A percentile compares a stretch with the other conserved stretches of the same genome.
Conservation (phyloP, 2,113 vertebrate species). For the Progne subis region DNA sequence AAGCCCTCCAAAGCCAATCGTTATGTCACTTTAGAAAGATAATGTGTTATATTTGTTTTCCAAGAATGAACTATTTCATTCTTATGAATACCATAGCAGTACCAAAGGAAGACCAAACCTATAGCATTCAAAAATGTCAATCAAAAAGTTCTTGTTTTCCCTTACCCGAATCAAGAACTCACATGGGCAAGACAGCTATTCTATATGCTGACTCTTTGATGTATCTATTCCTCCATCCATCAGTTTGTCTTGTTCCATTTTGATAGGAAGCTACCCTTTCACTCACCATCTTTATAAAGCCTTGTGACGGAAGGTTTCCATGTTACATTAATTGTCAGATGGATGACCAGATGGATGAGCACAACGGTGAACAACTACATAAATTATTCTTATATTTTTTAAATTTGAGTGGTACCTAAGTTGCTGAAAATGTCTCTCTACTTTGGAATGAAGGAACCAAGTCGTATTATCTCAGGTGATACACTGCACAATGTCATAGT, state of each 20-base stretch:
- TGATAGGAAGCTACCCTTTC: slow-evolving; percentile 24
- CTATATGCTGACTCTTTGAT: not conserved
- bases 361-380: not conserved
- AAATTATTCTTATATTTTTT: not conserved
- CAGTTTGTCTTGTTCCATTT: not conserved
- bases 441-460: not conserved
- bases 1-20: not conserved
- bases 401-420: not conserved
- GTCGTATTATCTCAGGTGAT: not conserved
- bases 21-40: not conserved
- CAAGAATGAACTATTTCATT: slow-evolving; percentile 36
- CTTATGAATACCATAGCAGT: not conserved
- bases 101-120: not conserved
- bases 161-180: not conserved
- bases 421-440: not conserved
- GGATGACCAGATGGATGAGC: slow-evolving; percentile 44
- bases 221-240: not conserved
- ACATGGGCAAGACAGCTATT: not conserved
- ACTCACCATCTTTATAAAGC: slow-evolving; percentile 1
- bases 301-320: slow-evolving; percentile 12
- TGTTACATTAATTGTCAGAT: slow-evolving; percentile 13
- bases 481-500: not conserved
- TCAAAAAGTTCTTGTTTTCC: not conserved
- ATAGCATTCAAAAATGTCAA: not conserved
- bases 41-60: not conserved